Percentiles rank a stretch among this genome's conserved stretches.
Conservation (phyloP, 2,113 vertebrate species). For the Antechinus flavipes region DNA sequence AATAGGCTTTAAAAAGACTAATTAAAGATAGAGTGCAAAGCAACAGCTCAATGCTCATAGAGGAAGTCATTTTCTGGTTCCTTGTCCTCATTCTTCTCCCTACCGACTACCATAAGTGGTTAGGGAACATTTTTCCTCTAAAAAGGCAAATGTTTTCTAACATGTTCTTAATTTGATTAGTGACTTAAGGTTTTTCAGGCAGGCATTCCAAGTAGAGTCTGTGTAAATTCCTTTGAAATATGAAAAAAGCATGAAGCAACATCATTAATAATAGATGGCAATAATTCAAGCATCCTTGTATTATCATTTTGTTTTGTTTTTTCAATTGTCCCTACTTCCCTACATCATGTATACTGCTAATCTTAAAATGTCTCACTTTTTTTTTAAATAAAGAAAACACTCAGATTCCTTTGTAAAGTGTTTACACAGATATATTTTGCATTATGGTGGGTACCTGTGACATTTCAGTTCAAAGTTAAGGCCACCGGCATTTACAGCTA, state of each 20-base stretch:
- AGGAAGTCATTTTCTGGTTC: not conserved
- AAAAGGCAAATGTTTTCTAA: constrained; percentile 15
- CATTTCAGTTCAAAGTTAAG: constrained; percentile 79
- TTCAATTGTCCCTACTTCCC: not conserved
- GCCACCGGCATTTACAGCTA: constrained; percentile 69
- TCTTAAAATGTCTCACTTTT: constrained; percentile 53
- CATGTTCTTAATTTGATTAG: constrained; percentile 48
- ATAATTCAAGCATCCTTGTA: constrained; percentile 58
- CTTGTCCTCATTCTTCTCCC: not conserved
- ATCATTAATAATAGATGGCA: constrained; percentile 2
- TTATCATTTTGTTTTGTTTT: constrained; percentile 35
- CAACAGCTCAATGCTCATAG: not conserved
- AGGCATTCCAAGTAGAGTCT: not conserved
- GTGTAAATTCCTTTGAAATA: constrained; percentile 49
- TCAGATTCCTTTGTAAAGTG: constrained; percentile 62
- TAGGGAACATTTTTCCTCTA: constrained; percentile 21
- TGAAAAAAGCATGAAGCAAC: not conserved
- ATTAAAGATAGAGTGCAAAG: not conserved
- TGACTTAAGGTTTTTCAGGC: not conserved
- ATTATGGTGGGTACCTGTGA: constrained; percentile 71
- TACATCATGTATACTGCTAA: constrained; percentile 40
- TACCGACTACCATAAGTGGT: not conserved
- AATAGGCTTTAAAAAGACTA: constrained; percentile 12
- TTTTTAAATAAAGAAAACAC: constrained; percentile 55
- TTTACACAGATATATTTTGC: constrained; percentile 39